Percentiles rank a stretch among this genome's conserved stretches.
Conservation (phyloP, 2,113 vertebrate genomes). For the Uria lomvia region DNA sequence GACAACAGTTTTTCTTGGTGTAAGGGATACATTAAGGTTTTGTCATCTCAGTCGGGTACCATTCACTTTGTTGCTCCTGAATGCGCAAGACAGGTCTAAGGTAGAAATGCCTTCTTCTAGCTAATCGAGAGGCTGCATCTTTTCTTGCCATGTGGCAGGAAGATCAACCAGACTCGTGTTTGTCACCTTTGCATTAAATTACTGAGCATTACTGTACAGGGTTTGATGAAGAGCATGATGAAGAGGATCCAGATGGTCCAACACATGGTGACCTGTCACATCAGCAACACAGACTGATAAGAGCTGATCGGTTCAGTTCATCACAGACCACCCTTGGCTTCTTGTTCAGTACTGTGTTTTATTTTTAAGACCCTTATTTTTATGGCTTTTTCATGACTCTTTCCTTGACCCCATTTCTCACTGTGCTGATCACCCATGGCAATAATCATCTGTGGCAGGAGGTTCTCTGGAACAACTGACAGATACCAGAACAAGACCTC, state of each 20-base stretch:
- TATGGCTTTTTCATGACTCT: not conserved
- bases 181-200: conserved; percentile 14
- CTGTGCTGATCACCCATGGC: not conserved
- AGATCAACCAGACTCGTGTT: not conserved
- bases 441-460: not conserved
- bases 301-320: conserved; percentile 2
- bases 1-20: not conserved
- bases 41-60: not conserved
- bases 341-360: not conserved
- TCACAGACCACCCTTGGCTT: not conserved
- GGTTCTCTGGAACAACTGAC: not conserved
- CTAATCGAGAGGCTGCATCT: not conserved
- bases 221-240: not conserved
- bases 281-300: conserved; percentile 33
- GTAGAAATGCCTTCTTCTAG: not conserved
- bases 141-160: not conserved
- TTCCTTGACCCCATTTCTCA: conserved; percentile 6
- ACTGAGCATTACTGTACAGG: not conserved
- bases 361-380: conserved; percentile 19
- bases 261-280: conserved; percentile 54
- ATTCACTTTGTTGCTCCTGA: not conserved
- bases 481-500: not conserved
- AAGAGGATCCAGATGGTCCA: conserved; percentile 45
- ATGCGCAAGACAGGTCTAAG: not conserved
- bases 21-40: not conserved